phyloP scores from a whole-genome alignment of 2,797 vertebrate species.

The Remorina albescens region DNA sequence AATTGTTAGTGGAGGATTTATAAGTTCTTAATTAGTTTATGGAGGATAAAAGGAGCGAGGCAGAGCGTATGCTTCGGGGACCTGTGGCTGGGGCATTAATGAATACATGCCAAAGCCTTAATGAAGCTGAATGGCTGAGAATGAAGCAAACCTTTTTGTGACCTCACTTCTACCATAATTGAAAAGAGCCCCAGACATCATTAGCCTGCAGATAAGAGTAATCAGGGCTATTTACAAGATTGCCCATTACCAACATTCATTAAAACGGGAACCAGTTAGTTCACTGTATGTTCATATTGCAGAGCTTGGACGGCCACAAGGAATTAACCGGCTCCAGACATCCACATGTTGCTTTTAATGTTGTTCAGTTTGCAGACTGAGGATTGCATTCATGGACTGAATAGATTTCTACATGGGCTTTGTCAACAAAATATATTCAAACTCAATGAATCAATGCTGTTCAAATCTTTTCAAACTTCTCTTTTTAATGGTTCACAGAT shows the following conservation, averaged over 20 bases:
- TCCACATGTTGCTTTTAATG: neutral
- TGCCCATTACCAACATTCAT: constrained; percentile 73
- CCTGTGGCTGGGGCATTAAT: constrained; percentile 68
- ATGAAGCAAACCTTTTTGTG: constrained; percentile 72
- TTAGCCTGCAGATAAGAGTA: constrained; percentile 80
- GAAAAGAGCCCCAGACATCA: constrained; percentile 79
- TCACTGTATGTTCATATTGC: constrained; percentile 16
- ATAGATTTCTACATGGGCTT: neutral
- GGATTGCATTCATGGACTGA: too few relatives aligned
- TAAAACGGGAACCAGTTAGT: constrained; percentile 59
- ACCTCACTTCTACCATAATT: constrained; percentile 78
- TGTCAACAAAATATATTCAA: neutral
- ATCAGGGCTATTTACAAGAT: constrained; percentile 74
- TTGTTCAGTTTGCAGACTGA: neutral
- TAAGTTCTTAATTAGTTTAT: constrained; percentile 72
- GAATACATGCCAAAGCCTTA: constrained; percentile 69
- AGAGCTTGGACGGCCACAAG: constrained; percentile 12
- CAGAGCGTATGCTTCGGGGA: constrained; percentile 52
- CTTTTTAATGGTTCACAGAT: neutral
- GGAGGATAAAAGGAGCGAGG: constrained; percentile 60
- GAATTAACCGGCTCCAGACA: neutral
- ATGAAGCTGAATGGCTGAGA: constrained; percentile 68
- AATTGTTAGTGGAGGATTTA: constrained; percentile 60
- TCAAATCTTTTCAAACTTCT: neutral
- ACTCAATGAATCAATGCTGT: neutral